These are phyloP conservation scores for Fopius arisanus DNA, from an alignment of 1,140 invertebrate genomes.

Conservation along the genomic window DNA sequence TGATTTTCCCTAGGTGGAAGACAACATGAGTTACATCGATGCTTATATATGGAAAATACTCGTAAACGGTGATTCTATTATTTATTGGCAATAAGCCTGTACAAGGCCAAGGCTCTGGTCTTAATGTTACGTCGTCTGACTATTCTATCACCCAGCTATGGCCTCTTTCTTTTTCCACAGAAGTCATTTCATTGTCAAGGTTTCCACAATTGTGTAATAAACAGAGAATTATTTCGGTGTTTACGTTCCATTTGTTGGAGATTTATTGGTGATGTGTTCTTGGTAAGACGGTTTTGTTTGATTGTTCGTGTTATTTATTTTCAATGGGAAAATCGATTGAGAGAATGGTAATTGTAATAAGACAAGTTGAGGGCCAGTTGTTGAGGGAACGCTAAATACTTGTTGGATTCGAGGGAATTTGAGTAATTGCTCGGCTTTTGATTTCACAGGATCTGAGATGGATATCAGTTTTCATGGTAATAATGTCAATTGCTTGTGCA, in stretches of 20 bases:
- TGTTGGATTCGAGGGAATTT: background rate
- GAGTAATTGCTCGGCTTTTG: background rate
- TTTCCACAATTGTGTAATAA: background rate
- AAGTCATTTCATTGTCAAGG: slow-evolving; percentile 12
- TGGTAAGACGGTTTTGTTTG: background rate
- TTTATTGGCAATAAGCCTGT: slow-evolving; percentile 8
- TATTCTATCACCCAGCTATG: background rate
- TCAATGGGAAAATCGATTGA: background rate
- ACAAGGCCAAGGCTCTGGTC: background rate
- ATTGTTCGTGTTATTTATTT: background rate
- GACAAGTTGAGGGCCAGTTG: background rate
- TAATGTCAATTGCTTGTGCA: background rate
- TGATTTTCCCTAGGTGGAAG: background rate
- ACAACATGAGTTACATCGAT: background rate
- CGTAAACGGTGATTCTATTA: background rate
- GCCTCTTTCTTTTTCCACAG: background rate
- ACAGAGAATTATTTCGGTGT: background rate
- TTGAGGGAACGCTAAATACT: background rate
- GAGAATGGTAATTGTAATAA: background rate
- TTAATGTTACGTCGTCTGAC: background rate
- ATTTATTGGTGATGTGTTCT: background rate
- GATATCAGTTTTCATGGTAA: background rate
- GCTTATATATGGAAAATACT: background rate
- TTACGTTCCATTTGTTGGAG: background rate
- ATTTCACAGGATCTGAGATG: background rate